phyloP scores from a whole-genome alignment of 1,140 invertebrate species.

The Ctenoplectra terminalis region DNA sequence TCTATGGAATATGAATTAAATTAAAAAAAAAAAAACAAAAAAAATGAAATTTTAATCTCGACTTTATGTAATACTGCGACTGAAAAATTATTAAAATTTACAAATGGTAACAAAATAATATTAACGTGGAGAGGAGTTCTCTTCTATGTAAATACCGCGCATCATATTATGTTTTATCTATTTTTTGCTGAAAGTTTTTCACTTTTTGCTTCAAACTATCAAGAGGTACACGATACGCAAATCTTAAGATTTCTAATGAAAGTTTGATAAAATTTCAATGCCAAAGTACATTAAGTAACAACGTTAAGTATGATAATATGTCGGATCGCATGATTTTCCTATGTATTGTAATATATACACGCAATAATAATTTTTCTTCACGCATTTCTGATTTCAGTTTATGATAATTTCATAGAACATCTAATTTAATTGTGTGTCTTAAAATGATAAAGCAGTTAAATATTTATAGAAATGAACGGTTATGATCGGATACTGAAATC shows the following conservation, averaged over 20 bases:
- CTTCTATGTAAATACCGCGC: slow-evolving; percentile 72
- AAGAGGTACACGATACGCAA: slow-evolving; percentile 62
- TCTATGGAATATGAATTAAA: slow-evolving; percentile 15
- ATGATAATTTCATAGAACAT: background rate
- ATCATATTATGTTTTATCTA: slow-evolving; percentile 71
- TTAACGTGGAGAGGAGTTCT: slow-evolving; percentile 55
- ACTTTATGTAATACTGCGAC: slow-evolving; percentile 31
- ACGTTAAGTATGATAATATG: slow-evolving; percentile 9
- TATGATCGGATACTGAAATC: background rate
- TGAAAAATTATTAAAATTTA: slow-evolving; percentile 29
- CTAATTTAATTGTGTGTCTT: background rate
- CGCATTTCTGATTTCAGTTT: background rate
- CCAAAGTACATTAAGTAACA: slow-evolving; percentile 75
- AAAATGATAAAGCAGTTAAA: background rate
- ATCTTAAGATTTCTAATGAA: slow-evolving; percentile 70
- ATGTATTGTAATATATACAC: background rate
- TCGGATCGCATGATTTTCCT: background rate
- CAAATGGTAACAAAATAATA: slow-evolving; percentile 27
- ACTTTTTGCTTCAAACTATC: slow-evolving; percentile 70
- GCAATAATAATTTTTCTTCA: slow-evolving; percentile 7
- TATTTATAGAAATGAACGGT: slow-evolving; percentile 12
- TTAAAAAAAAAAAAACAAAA: background rate
- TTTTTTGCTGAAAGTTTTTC: slow-evolving; percentile 73
- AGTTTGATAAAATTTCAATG: slow-evolving; percentile 76
- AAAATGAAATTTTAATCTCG: slow-evolving; percentile 5